Conservation (phyloP, 2,888 invertebrate species). For the Leucania comma region DNA sequence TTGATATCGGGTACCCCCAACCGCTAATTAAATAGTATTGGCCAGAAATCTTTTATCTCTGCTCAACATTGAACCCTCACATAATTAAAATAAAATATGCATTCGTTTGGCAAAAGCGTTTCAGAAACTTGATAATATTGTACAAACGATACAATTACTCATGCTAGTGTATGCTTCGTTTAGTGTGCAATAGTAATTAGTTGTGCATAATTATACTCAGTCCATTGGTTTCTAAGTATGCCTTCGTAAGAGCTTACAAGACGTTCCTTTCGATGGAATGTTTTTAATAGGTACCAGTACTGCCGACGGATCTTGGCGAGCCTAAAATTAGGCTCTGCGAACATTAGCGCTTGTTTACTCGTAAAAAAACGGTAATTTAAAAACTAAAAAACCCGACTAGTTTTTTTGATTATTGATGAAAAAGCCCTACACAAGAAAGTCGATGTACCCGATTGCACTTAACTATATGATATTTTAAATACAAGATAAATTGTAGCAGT, state of each 20-base stretch:
- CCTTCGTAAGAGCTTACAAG: conserved; percentile 24
- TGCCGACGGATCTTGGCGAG: too few species aligned
- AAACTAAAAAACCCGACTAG: too few species aligned
- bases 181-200: conserved; percentile 19
- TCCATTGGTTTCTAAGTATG: conserved; percentile 21
- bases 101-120: conserved; percentile 4
- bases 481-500: too few species aligned
- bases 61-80: conserved; percentile 16
- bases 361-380: too few species aligned
- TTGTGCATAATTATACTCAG: conserved; percentile 24
- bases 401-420: too few species aligned
- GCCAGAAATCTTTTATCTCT: not conserved
- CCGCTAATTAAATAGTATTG: conserved; percentile 13
- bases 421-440: too few species aligned
- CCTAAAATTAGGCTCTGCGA: too few species aligned
- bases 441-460: too few species aligned
- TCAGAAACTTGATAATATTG: conserved; percentile 30
- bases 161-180: conserved; percentile 7
- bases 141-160: conserved; percentile 7
- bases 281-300: not conserved
- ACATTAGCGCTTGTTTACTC: too few species aligned
- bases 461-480: too few species aligned
- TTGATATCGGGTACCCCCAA: conserved; percentile 21
- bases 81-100: not conserved
- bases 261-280: not conserved